Evolutionary conservation across 2,113 vertebrate genomes (phyloP).

Genomic region (Macquaria australasica): DNA sequence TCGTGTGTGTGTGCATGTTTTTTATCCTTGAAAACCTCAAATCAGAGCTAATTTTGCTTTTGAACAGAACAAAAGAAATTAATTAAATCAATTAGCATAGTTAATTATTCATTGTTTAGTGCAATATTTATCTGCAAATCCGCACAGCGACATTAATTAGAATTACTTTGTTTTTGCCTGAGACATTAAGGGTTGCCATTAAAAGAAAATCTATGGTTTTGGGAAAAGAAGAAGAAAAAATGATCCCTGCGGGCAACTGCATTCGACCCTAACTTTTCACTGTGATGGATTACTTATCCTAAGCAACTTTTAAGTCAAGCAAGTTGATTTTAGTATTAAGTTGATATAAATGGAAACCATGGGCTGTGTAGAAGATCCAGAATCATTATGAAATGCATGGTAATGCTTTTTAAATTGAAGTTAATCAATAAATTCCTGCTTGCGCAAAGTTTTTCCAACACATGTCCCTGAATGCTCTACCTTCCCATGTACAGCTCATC

Average conservation of each 20-base stretch:
- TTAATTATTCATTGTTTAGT: not conserved
- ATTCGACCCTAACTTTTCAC: not conserved
- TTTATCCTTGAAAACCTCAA: not conserved
- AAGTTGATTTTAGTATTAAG: not conserved
- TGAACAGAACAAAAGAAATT: not conserved
- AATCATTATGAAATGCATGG: not conserved
- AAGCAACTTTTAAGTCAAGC: not conserved
- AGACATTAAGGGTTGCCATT: not conserved
- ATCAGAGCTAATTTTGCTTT: not conserved
- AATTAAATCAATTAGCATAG: not conserved
- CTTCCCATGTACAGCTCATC: constrained; percentile 35
- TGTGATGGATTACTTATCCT: not conserved
- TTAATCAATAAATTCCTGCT: constrained; percentile 22
- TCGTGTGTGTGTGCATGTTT: not conserved
- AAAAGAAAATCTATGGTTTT: not conserved
- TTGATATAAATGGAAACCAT: not conserved
- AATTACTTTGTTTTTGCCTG: not conserved
- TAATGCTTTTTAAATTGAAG: constrained; percentile 3
- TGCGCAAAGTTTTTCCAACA: constrained; percentile 31
- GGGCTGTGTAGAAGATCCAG: not conserved
- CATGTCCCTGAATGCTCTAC: constrained; percentile 18
- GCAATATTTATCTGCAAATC: not conserved
- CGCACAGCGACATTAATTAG: not conserved
- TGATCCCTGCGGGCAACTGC: not conserved
- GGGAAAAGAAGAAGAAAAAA: not conserved